These are phyloP conservation scores for Leucophenga montana DNA, from an alignment of 2,888 invertebrate genomes.

Conservation along the genomic window DNA sequence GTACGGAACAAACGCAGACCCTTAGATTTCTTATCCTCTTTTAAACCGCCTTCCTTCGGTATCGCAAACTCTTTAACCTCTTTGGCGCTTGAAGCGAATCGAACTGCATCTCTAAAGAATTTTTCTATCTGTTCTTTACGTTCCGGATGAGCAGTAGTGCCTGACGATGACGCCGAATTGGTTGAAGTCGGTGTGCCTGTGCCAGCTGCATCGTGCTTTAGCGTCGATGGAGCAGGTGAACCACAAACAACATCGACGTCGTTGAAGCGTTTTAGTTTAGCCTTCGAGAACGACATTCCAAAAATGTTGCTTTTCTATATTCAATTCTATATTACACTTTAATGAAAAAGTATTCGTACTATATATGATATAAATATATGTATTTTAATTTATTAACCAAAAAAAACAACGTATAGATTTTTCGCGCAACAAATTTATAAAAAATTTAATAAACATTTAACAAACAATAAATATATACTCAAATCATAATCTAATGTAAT, in stretches of 20 bases:
- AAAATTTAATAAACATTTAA: slow-evolving; percentile 49
- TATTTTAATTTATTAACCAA: slow-evolving; percentile 36
- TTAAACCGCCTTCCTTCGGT: slow-evolving; percentile 53
- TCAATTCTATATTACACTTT: slow-evolving; percentile 22
- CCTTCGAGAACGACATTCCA: slow-evolving; percentile 71
- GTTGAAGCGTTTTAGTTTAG: slow-evolving; percentile 73
- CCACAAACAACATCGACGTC: slow-evolving; percentile 69
- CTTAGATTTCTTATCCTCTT: slow-evolving; percentile 70
- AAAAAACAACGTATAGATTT: slow-evolving; percentile 57
- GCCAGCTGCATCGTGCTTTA: slow-evolving; percentile 44
- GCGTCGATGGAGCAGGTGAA: slow-evolving; percentile 53
- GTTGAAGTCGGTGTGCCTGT: slow-evolving; percentile 55
- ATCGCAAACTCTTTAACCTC: slow-evolving; percentile 70
- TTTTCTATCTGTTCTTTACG: slow-evolving; percentile 73
- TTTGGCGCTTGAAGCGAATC: slow-evolving; percentile 66
- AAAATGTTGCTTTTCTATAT: too few species aligned
- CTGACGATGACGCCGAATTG: slow-evolving; percentile 23
- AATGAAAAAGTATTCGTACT: slow-evolving; percentile 15
- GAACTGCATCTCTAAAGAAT: slow-evolving; percentile 72
- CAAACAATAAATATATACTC: slow-evolving; percentile 15
- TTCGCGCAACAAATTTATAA: slow-evolving; percentile 31
- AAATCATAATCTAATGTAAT: slow-evolving; percentile 16
- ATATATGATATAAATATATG: slow-evolving; percentile 41
- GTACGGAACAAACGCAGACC: slow-evolving; percentile 70
- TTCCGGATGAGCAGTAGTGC: slow-evolving; percentile 54